A percentile compares a stretch with the other conserved stretches of the same genome.
Conservation (phyloP, 2,797 vertebrate species). For the Gephyroberyx darwinii region DNA sequence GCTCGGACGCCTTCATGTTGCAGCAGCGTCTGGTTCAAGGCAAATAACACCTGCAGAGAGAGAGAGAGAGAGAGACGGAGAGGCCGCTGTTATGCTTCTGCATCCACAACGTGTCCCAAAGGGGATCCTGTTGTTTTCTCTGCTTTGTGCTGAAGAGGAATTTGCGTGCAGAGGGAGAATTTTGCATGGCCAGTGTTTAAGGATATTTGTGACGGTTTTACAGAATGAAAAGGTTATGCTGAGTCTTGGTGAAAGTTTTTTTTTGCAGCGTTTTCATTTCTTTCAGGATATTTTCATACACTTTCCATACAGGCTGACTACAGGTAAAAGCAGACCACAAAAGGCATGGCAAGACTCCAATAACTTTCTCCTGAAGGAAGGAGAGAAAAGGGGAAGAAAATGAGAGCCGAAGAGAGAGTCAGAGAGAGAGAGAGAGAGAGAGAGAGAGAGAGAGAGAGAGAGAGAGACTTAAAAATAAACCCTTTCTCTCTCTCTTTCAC, state of each 20-base stretch:
- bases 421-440: background rate
- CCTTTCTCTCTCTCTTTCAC: constrained; percentile 58
- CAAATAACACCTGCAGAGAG: constrained; percentile 86
- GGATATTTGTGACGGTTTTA: constrained; percentile 41
- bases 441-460: constrained; percentile 32
- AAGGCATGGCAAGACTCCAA: constrained; percentile 52
- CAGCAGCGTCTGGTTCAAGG: constrained; percentile 91
- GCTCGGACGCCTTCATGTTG: constrained; percentile 89
- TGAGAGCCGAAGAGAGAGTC: constrained; percentile 13
- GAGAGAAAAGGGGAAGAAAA: constrained; percentile 38
- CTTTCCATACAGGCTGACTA: constrained; percentile 59
- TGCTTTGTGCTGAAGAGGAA: constrained; percentile 25
- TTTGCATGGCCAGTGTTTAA: constrained; percentile 34
- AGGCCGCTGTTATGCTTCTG: constrained; percentile 35
- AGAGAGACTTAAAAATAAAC: constrained; percentile 67
- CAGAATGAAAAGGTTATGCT: constrained; percentile 53
- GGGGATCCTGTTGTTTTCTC: constrained; percentile 9
- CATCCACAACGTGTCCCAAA: constrained; percentile 24
- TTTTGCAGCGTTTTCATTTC: constrained; percentile 53
- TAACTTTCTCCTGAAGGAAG: constrained; percentile 41
- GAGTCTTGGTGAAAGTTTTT: constrained; percentile 23
- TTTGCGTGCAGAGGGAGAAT: constrained; percentile 10
- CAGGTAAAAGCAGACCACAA: constrained; percentile 67
- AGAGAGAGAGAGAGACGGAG: constrained; percentile 16
- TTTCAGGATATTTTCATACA: constrained; percentile 59